phyloP scores from a whole-genome alignment of 2,797 vertebrate species.

The Pagetopsis macropterus region DNA sequence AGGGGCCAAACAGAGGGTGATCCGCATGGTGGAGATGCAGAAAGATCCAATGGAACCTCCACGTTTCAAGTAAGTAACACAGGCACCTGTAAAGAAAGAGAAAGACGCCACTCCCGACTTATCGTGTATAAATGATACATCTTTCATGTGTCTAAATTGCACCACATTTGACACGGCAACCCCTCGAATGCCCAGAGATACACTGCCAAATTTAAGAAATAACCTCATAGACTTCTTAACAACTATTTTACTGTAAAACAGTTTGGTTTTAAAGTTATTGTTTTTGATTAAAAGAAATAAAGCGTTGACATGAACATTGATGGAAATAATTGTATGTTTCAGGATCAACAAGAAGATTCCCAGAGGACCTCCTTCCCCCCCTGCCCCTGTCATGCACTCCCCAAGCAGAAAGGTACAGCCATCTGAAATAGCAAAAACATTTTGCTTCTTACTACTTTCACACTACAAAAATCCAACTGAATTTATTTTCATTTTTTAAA shows the following conservation, averaged over 20 bases:
- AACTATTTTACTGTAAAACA: no score
- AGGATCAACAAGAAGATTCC: conserved; percentile 99
- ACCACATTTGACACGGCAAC: no score
- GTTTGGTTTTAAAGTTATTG: no score
- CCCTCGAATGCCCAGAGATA: no score
- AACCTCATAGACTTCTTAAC: no score
- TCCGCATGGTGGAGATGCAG: conserved; percentile 99
- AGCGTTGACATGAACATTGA: no score
- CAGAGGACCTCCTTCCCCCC: conserved; percentile 95
- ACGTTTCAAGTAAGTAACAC: conserved; percentile 90
- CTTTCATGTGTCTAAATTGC: no score
- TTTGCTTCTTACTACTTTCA: background rate
- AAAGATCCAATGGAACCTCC: conserved; percentile 99
- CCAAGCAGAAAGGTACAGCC: conserved; percentile 95
- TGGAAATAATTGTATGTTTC: conserved; percentile 37
- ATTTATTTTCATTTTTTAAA: background rate
- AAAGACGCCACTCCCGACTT: no score
- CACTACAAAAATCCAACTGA: background rate
- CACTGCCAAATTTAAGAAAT: no score
- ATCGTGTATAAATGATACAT: no score
- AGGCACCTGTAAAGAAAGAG: no score
- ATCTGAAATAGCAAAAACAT: background rate
- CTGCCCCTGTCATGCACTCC: conserved; percentile 98
- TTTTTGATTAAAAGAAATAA: no score
- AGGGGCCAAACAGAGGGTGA: conserved; percentile 97